A percentile compares a stretch with the other conserved stretches of the same genome.
Conservation (phyloP, 2,113 vertebrate species). For the Collichthys lucidus region DNA sequence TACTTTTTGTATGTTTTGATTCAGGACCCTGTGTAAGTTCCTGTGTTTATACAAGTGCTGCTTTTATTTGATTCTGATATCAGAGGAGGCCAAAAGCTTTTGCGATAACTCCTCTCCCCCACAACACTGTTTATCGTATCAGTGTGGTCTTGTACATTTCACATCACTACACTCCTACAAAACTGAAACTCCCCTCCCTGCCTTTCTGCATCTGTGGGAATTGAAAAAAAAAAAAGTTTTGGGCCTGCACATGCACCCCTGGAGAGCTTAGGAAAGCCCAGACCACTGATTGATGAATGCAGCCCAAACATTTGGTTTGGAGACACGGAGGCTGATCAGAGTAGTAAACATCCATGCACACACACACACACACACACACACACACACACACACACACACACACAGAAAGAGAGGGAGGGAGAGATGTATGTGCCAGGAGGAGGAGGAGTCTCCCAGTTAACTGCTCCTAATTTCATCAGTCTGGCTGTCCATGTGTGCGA, state of each 20-base stretch:
- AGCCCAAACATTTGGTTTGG: slow-evolving; percentile 48
- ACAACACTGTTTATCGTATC: slow-evolving; percentile 8
- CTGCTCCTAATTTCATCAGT: slow-evolving; percentile 17
- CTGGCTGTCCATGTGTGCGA: slow-evolving; percentile 2
- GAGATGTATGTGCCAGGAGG: not conserved
- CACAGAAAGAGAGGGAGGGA: not conserved
- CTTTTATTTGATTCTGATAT: slow-evolving; percentile 11
- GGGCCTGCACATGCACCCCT: not conserved
- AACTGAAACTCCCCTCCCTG: not conserved
- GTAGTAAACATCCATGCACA: slow-evolving; percentile 39
- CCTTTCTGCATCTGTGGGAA: not conserved
- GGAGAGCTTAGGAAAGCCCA: slow-evolving; percentile 21
- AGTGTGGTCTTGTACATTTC: not conserved
- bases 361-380: not conserved
- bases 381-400: no score
- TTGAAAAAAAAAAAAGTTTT: not conserved
- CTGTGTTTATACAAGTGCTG: slow-evolving; percentile 44
- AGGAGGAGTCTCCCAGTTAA: not conserved
- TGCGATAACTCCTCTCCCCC: not conserved
- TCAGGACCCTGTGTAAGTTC: not conserved
- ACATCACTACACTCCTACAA: not conserved
- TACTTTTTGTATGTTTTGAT: not conserved
- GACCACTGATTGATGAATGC: not conserved
- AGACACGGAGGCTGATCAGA: slow-evolving; percentile 7
- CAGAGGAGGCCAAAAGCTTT: not conserved